These are phyloP conservation scores for Eulithis testata DNA, from an alignment of 2,888 invertebrate species.

Conservation along the genomic window DNA sequence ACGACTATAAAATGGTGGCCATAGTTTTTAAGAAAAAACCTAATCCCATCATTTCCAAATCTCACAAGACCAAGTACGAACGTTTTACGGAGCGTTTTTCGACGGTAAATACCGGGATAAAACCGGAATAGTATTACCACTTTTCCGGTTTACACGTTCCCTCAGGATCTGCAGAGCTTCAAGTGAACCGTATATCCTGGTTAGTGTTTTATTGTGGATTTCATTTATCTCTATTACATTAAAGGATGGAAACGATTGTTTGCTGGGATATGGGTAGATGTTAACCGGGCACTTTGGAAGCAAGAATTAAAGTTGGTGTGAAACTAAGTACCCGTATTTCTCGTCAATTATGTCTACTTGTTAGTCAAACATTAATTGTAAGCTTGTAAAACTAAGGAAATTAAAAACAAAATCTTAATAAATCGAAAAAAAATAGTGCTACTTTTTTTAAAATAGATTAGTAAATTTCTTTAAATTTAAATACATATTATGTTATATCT, in stretches of 20 bases:
- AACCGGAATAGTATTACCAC: neutral
- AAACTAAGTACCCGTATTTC: too few species aligned
- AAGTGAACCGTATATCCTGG: constrained; percentile 19
- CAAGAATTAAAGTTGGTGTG: too few species aligned
- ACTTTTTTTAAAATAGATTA: too few species aligned
- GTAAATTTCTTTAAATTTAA: too few species aligned
- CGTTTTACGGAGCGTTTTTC: neutral
- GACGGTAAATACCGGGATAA: neutral
- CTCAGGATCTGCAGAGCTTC: neutral
- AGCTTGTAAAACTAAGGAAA: too few species aligned
- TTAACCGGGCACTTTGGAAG: neutral
- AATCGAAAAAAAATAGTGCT: too few species aligned
- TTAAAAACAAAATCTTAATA: too few species aligned
- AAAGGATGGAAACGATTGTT: constrained; percentile 6
- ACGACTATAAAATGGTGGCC: too few species aligned
- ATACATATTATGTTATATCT: too few species aligned
- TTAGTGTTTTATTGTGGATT: constrained; percentile 8
- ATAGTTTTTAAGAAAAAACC: neutral
- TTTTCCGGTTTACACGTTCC: neutral
- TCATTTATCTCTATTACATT: constrained; percentile 24
- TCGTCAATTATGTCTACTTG: too few species aligned
- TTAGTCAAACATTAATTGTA: too few species aligned
- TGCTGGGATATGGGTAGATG: neutral
- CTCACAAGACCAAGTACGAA: neutral
- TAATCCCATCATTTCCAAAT: neutral